Base-by-base conservation (phyloP, 2,113 vertebrate genomes). In the Protobothrops flavoviridis region DNA sequence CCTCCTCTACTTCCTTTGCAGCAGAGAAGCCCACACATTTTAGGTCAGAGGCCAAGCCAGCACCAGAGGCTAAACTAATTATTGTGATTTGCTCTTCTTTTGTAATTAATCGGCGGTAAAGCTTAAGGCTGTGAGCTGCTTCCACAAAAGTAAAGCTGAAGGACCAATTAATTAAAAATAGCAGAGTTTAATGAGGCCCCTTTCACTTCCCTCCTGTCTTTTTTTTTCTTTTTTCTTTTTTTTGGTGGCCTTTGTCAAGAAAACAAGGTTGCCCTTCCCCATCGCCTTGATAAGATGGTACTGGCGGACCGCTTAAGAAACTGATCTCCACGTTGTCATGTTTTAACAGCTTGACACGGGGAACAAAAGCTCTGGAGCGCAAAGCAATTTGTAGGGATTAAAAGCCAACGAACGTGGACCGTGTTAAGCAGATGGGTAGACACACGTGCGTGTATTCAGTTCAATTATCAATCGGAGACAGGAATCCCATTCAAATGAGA, bases 151-250 rank as follows among this genome's bases (percentile, higher is more conserved):
- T 97, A 96, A 96, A 96, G 97, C 98, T 98, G 98, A 98, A 98
- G 98, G 98, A 98, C 98, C 98, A 98, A 98, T 98, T 98, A 98
- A 99, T 98, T 99, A 98, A 98, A 98, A 98, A 96, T 98, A 98
- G 96, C 97, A 95, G 96, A 97, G 97, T 96, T 98, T 98, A 97
- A 97, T 97, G 96, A 98, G 97, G 96, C 97, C 95, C 93, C 95
- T 95, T 97, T 95, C 23, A 90, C 95, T 97, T 96, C 94, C 94
- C 94, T 94, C 90, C 81, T 96, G 97, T 97, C 97, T 96, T 97
- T 96, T 97, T 96, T 97, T 96, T 69, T 39, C 39, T 39, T 95
- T 97, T 97, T 45, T 45, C 5, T 15, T 96, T 97, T 95, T 97
- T 97, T 74, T 33, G 0, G 17, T 81, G 17, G 97, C 97, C 96